Evolutionary conservation across 2,113 vertebrate species (phyloP).

Genomic region (Protomyctophum bolini): DNA sequence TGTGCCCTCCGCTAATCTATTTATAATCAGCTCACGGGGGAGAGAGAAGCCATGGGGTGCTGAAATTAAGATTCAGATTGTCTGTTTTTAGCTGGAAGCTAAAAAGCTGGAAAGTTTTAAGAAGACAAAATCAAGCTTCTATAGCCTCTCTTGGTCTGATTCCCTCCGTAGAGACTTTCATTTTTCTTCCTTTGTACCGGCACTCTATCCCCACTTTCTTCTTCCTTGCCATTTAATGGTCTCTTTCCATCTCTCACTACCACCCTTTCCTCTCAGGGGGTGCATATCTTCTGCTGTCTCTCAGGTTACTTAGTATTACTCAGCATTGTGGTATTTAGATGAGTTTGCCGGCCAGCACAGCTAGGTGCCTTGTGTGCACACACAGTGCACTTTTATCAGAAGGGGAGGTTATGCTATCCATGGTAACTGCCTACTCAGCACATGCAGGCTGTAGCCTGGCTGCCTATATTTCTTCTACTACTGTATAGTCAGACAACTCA

Average conservation of each 20-base stretch:
- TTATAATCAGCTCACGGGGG: constrained; percentile 44
- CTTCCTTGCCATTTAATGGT: neutral
- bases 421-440: constrained; percentile 46
- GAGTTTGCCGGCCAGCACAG: constrained; percentile 35
- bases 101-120: neutral
- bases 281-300: constrained; percentile 49
- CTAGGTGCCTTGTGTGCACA: neutral
- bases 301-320: constrained; percentile 65
- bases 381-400: constrained; percentile 35
- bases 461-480: constrained; percentile 23
- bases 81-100: neutral
- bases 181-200: constrained; percentile 3
- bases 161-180: neutral
- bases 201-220: constrained; percentile 18
- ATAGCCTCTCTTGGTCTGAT: neutral
- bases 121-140: neutral
- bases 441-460: constrained; percentile 1
- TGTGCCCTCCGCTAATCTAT: constrained; percentile 52
- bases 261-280: constrained; percentile 20
- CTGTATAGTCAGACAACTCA: constrained; percentile 33
- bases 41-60: constrained; percentile 1
- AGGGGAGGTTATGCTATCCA: neutral
- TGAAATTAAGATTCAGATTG: constrained; percentile 33
- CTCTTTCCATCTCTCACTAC: constrained; percentile 20
- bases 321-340: constrained; percentile 59